Base-by-base conservation (phyloP, 2,888 invertebrate species). In the Augiades crinisus region DNA sequence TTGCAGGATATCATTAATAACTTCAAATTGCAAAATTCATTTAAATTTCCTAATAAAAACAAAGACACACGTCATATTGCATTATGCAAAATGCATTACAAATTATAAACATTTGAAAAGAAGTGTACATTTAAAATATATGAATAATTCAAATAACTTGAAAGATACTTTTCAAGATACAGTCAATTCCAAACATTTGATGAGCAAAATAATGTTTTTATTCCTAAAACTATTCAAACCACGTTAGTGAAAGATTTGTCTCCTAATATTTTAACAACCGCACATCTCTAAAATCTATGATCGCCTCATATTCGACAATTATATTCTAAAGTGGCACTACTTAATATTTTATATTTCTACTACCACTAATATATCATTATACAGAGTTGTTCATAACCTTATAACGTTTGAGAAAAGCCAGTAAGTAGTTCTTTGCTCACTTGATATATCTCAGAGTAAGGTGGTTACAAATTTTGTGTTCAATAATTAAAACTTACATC, bases 151-250 rank as follows among this genome's bases (percentile, higher is more conserved):
- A 41, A 49, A 49, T 33, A 31, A 14, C n/a, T n/a, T n/a, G n/a
- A n/a, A n/a, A n/a, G n/a, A n/a, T n/a, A n/a, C n/a, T n/a, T n/a
- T n/a, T n/a, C n/a, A 47, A 37, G 16, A 24, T 14, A 34, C 5
- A 37, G 45, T 46, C 55, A 55, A 57, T 55, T 53, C 47, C 53
- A 44, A 47, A 47, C 24, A 36, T 38, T 34, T 34, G 22, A 34
- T 49, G 49, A 49, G 41, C 33, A 49, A 49, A 40, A 24, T 41
- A 41, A 34, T 10, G 8, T 17, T 36, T 41, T 27, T 10, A 16
- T 24, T 17, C 19, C 17, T 49, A 17, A 22, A 10, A 3, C 34
- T 34, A 45, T 10, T 13, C 22, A 16, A 34, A 33, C 44, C 5
- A 22, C 12, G 10, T 8, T 8, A 30, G 10, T 41, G 14, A 41